Evolutionary conservation across 2,888 invertebrate genomes (phyloP).

Genomic region (Acleris cristana): DNA sequence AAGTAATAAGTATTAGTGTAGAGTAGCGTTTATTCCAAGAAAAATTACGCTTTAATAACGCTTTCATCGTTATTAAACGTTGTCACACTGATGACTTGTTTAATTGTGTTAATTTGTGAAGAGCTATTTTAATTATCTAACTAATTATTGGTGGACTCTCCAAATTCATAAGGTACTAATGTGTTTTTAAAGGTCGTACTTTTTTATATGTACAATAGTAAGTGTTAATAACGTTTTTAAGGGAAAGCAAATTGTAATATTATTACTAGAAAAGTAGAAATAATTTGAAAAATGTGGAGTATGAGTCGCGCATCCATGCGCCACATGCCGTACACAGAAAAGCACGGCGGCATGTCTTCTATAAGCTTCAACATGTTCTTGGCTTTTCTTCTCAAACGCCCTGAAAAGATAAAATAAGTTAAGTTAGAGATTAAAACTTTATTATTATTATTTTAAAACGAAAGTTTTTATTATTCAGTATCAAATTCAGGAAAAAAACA

Average conservation of each 20-base stretch:
- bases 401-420: not conserved
- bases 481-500: no score
- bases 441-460: no score
- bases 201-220: no score
- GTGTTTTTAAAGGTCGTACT: not conserved
- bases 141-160: not conserved
- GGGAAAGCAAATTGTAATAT: slow-evolving; percentile 20
- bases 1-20: no score
- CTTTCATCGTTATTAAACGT: no score
- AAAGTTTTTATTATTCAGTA: no score
- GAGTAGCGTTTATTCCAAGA: no score
- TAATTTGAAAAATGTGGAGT: slow-evolving; percentile 9
- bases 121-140: no score
- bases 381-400: slow-evolving; percentile 37
- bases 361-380: slow-evolving; percentile 19
- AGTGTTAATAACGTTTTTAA: no score
- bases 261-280: slow-evolving; percentile 9
- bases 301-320: slow-evolving; percentile 34
- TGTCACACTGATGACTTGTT: no score
- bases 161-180: not conserved
- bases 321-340: slow-evolving; percentile 44
- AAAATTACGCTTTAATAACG: no score
- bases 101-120: not conserved
- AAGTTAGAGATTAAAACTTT: not conserved
- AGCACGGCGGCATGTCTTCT: slow-evolving; percentile 57